Base-by-base conservation (phyloP, 2,888 invertebrate species). In the Cerastis rubricosa region DNA sequence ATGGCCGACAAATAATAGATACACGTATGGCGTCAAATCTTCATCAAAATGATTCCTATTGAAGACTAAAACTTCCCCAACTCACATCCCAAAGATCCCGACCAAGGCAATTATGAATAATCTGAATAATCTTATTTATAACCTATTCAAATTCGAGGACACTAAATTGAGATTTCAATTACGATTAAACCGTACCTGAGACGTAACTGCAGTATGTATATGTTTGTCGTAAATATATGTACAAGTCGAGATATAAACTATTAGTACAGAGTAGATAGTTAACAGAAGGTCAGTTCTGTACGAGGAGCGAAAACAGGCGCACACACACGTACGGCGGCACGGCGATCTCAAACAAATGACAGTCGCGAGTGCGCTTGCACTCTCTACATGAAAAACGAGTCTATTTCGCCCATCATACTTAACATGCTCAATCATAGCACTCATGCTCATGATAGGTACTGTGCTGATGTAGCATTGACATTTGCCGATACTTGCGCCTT, bases 81-180 rank as follows among this genome's bases (percentile, higher is more conserved):
- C 65, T 79, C 29, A 49, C 45, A 51, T 59, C 29, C 43, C 82
- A 45, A 64, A 74, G 69, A 71, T 61, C 63, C 51, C 64, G 57
- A 57, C n/a, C 59, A 35, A 69, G 77, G 72, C 78, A 71, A 65
- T 85, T 81, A 85, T 85, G 77, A 82, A 82, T 83, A 84, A 80
- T 80, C 83, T 40, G 57, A 71, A 83, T 83, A 85, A 83, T 82
- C 77, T 72, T 76, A 83, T 83, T 80, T 74, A 86, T 69, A 84
- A 75, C 80, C 85, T 65, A 85, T 86, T 84, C 80, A 84, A 76
- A 86, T 85, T 84, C 54, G 68, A 70, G 66, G 63, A 66, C 61
- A 80, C 71, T 86, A 81, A 85, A 85, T 85, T 71, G 77, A 85
- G 85, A 85, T 85, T 86, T 84, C 85, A 80, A 85, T 85, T 85